Percentiles rank a stretch among this genome's conserved stretches.
phyloP scores from a whole-genome alignment of 1,140 invertebrate species.

The Philopotamus ludificatus region DNA sequence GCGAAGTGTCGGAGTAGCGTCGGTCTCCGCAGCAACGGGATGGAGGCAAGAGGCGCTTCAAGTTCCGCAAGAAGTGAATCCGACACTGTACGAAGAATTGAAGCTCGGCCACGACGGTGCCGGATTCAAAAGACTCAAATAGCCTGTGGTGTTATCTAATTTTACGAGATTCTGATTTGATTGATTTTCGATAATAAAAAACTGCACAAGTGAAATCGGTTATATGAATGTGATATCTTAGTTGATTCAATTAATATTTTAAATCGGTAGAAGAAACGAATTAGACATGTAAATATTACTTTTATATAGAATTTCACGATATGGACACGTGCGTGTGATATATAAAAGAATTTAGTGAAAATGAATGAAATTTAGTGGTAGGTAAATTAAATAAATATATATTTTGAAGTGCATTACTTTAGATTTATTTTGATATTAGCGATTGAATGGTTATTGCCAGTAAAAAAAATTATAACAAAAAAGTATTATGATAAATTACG shows the following conservation, averaged over 20 bases:
- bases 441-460: no score
- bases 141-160: slow-evolving; percentile 41
- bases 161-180: slow-evolving; percentile 5
- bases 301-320: neutral
- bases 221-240: neutral
- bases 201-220: neutral
- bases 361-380: no score
- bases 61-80: slow-evolving; percentile 64
- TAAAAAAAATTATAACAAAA: no score
- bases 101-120: slow-evolving; percentile 76
- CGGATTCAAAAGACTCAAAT: slow-evolving; percentile 75
- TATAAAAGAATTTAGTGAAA: neutral
- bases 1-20: slow-evolving; percentile 26
- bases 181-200: neutral
- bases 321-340: neutral
- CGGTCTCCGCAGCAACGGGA: slow-evolving; percentile 48
- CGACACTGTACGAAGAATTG: slow-evolving; percentile 74
- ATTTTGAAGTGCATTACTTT: no score
- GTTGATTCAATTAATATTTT: neutral
- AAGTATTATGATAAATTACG: no score
- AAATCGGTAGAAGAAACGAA: neutral
- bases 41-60: slow-evolving; percentile 62
- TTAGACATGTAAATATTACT: neutral
- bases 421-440: no score
- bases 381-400: no score